Evolutionary conservation across 2,888 invertebrate species (phyloP).

Genomic region (Diplolepis rosae): DNA sequence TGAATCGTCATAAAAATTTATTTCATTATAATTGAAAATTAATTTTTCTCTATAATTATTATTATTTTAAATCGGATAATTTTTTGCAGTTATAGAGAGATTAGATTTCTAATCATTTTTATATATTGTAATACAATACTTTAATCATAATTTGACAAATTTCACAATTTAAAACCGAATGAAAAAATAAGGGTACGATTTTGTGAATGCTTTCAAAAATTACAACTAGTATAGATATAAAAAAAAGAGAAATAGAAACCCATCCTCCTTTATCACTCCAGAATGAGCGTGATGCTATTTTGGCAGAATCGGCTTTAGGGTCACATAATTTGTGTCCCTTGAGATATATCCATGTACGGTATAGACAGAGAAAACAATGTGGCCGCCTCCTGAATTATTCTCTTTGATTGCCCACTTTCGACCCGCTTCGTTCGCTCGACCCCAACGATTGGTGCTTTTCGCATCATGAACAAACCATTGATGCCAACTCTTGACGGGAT

Average conservation of each 20-base stretch:
- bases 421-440: conserved; percentile 61
- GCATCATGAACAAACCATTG: conserved; percentile 15
- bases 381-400: conserved; percentile 72
- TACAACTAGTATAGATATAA: no score
- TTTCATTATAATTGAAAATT: no score
- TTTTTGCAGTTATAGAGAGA: no score
- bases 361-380: conserved; percentile 65
- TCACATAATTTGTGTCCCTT: conserved; percentile 46
- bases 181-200: no score
- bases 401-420: conserved; percentile 73
- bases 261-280: not conserved
- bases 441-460: conserved; percentile 33
- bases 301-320: conserved; percentile 31
- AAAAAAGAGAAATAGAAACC: not conserved
- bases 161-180: no score
- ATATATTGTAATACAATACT: no score
- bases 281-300: conserved; percentile 33
- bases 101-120: no score
- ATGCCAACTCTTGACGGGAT: not conserved
- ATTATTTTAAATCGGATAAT: no score
- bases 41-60: no score
- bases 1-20: no score
- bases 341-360: conserved; percentile 44
- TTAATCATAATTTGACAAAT: no score
- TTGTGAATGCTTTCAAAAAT: no score